Conservation (phyloP, 2,113 vertebrate species). For the Vulpes vulpes region DNA sequence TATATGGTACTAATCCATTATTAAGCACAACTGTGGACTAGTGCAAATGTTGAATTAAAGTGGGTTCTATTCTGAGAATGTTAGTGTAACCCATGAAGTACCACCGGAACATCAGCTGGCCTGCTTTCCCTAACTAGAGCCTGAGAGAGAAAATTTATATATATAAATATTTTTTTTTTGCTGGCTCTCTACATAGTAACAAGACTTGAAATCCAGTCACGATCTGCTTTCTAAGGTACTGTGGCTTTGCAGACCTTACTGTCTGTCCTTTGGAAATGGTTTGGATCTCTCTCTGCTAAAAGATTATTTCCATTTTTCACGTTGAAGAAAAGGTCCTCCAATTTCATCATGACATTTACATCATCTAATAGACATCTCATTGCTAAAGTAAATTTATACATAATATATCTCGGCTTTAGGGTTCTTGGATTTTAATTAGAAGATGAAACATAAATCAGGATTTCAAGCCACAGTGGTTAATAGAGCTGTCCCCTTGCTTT, state of each 20-base stretch:
- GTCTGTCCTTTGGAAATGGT: not conserved
- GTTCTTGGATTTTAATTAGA: constrained; percentile 65
- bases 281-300: not conserved
- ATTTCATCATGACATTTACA: constrained; percentile 38
- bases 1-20: not conserved
- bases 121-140: not conserved
- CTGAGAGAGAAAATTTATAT: not conserved
- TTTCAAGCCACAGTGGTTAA: not conserved
- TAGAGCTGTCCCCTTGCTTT: not conserved
- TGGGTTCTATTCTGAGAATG: not conserved
- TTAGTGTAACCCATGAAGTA: not conserved
- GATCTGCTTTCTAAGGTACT: not conserved
- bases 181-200: not conserved
- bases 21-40: not conserved
- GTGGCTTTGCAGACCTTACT: not conserved
- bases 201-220: not conserved
- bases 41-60: constrained; percentile 24
- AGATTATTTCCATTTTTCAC: constrained; percentile 41
- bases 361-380: constrained; percentile 15
- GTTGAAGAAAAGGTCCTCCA: constrained; percentile 22
- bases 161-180: not conserved
- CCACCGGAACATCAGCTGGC: not conserved
- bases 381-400: constrained; percentile 51
- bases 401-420: constrained; percentile 35
- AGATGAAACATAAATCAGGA: constrained; percentile 44